These are phyloP conservation scores for Caenorhabditis virilis DNA, from an alignment of 2,888 invertebrate species.

Conservation along the genomic window DNA sequence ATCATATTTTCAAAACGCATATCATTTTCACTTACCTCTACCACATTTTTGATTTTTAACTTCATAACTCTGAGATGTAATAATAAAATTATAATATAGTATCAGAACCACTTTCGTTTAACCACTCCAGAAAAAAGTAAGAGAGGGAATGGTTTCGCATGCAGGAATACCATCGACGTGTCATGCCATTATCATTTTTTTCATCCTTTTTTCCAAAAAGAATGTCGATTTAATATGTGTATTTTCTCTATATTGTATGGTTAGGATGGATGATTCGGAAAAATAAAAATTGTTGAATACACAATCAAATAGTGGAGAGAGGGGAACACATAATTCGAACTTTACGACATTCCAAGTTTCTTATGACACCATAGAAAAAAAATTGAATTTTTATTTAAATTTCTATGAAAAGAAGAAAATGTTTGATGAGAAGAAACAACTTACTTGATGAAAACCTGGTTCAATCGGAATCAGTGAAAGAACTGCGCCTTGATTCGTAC, in stretches of 20 bases:
- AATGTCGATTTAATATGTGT: not conserved
- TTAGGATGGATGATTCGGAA: no score
- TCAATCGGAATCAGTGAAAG: conserved; percentile 55
- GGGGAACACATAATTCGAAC: no score
- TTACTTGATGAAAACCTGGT: conserved; percentile 57
- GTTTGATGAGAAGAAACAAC: conserved; percentile 5
- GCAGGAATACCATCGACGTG: no score
- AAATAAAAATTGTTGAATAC: no score
- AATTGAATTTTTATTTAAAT: no score
- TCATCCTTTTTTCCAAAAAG: conserved; percentile 1
- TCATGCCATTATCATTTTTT: not conserved
- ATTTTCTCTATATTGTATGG: no score
- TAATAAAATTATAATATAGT: no score
- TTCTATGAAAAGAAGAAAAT: no score
- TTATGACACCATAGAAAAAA: no score
- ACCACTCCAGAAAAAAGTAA: conserved; percentile 4
- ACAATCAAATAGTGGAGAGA: no score
- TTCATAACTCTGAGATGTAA: conserved; percentile 20
- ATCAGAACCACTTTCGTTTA: no score
- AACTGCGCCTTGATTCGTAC: conserved; percentile 64
- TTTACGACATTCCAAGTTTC: not conserved
- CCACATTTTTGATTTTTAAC: conserved; percentile 29
- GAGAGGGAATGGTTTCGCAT: conserved; percentile 17
- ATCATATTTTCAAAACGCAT: no score
- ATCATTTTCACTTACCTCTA: conserved; percentile 40